phyloP scores from a whole-genome alignment of 2,888 invertebrate species.

The Cheilosia variabilis region DNA sequence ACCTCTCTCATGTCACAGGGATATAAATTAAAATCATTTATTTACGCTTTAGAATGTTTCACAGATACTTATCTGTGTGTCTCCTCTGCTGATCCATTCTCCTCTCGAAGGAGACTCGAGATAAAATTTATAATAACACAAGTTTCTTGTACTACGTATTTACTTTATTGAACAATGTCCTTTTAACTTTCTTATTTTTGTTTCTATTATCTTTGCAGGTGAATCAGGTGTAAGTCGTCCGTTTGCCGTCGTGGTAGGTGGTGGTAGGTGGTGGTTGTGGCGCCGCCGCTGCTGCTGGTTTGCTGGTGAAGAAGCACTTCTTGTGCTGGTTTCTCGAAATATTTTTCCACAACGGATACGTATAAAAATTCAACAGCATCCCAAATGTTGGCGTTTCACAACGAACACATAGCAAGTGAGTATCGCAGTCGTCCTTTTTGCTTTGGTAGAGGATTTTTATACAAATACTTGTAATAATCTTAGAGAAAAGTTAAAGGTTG shows the following conservation, averaged over 20 bases:
- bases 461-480: conserved; percentile 47
- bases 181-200: conserved; percentile 10
- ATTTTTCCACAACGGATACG: conserved; percentile 54
- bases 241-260: conserved; percentile 17
- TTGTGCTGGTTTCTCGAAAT: conserved; percentile 52
- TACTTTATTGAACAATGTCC: conserved; percentile 67
- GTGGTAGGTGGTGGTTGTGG: conserved; percentile 7
- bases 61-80: conserved; percentile 25
- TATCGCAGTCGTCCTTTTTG: conserved; percentile 63
- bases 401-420: conserved; percentile 84
- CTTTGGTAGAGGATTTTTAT: too few species aligned
- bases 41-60: conserved; percentile 49
- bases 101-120: conserved; percentile 31
- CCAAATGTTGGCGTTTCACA: conserved; percentile 84
- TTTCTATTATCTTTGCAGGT: conserved; percentile 55
- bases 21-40: conserved; percentile 66
- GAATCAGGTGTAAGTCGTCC: conserved; percentile 64
- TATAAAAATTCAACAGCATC: conserved; percentile 72
- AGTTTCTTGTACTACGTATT: conserved; percentile 45
- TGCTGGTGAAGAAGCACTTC: conserved; percentile 40
- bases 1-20: conserved; percentile 61
- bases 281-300: neutral
- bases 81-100: conserved; percentile 42
- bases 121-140: conserved; percentile 67
- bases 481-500: conserved; percentile 16